These are phyloP conservation scores for Piezodorus guildinii DNA, from an alignment of 1,140 invertebrate genomes.

Conservation along the genomic window DNA sequence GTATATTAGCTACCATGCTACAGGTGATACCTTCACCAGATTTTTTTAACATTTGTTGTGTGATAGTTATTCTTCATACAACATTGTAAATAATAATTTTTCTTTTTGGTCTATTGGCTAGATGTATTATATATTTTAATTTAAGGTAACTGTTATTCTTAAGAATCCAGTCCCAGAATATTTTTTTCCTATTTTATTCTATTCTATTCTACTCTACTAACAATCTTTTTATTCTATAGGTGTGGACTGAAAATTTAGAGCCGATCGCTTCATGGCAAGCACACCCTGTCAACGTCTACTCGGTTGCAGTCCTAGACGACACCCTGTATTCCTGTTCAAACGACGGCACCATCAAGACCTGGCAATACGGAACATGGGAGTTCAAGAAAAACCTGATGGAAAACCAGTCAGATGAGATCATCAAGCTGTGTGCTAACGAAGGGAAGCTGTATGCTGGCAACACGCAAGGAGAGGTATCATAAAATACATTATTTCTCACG, in stretches of 20 bases:
- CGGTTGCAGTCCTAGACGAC: constrained; percentile 32
- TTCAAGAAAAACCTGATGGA: constrained; percentile 30
- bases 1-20: no score
- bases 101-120: no score
- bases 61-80: no score
- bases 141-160: no score
- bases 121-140: no score
- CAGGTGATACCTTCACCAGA: no score
- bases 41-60: no score
- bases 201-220: no score
- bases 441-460: constrained; percentile 35
- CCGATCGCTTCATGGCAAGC: constrained; percentile 35
- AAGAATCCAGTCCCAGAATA: no score
- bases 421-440: constrained; percentile 32
- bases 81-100: no score
- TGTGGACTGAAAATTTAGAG: constrained; percentile 37
- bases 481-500: no score
- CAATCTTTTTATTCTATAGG: constrained; percentile 27
- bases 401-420: constrained; percentile 32
- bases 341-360: constrained; percentile 37
- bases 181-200: no score
- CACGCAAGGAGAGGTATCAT: constrained; percentile 35
- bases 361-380: constrained; percentile 32
- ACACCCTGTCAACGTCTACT: constrained; percentile 35
- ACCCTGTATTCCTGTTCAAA: constrained; percentile 38